Percentiles rank a stretch among this genome's conserved stretches.
Evolutionary conservation across 2,113 vertebrate species (phyloP).

Genomic region (Daubentonia madagascariensis): DNA sequence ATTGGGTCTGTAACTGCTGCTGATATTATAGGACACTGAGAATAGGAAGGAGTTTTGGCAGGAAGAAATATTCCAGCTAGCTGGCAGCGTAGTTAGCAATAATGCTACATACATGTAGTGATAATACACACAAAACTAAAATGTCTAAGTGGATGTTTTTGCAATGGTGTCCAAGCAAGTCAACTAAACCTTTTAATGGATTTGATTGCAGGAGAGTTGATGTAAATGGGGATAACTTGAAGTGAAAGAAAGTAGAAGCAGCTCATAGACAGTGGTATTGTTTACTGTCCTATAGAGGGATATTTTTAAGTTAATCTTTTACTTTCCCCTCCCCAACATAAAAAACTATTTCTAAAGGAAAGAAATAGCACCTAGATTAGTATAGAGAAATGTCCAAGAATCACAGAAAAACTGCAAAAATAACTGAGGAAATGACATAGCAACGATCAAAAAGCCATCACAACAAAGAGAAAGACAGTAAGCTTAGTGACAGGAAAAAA

Average conservation of each 20-base stretch:
- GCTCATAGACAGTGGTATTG: background rate
- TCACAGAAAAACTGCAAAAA: background rate
- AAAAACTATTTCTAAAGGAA: background rate
- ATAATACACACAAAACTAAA: background rate
- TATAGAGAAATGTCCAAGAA: background rate
- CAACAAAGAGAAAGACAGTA: background rate
- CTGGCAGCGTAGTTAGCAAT: background rate
- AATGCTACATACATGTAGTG: background rate
- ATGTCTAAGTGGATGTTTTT: background rate
- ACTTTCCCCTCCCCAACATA: background rate
- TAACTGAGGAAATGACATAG: background rate
- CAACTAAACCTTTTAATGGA: background rate
- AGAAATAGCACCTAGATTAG: background rate
- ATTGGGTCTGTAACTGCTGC: background rate
- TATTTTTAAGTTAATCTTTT: background rate
- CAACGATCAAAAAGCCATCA: background rate
- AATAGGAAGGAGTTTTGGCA: background rate
- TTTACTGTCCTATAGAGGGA: background rate
- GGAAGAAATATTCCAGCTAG: background rate
- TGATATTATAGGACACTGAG: background rate
- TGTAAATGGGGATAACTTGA: background rate
- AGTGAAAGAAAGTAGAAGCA: background rate
- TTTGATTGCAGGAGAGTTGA: background rate
- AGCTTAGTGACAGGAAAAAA: background rate
- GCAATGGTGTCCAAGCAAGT: background rate